Base-by-base conservation (phyloP, 2,797 vertebrate genomes). In the Propithecus perrieri region DNA sequence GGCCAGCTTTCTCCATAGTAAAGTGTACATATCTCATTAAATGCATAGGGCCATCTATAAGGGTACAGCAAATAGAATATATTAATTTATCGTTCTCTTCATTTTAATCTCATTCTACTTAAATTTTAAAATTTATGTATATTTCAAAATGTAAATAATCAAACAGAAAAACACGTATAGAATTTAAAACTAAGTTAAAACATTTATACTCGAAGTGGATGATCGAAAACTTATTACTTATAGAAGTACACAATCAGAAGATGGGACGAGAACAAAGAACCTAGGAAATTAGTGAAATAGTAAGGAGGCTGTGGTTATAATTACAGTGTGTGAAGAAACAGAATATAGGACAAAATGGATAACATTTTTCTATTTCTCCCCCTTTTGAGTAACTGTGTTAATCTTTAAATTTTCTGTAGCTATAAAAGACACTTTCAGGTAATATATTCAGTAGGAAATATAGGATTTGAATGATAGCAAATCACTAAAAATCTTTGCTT, bases 71-170 rank as follows among this genome's bases (percentile, higher is more conserved):
- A 65, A 63, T 75, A 41, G 26, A 75, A 69, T 67, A 48, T 50
- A 83, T 74, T 85, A 55, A 79, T 94, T 94, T 67, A 71, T 65
- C 22, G 53, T 96, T 95, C 28, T 63, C 63, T 81, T 81, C 74
- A 41, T n/a, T 81, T 83, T 57, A 80, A 75, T 20, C 53, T 41
- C 20, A 91, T 85, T 93, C 5, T 69, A 91, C 89, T 88, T 30
- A 95, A 75, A 74, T 59, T 95, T 87, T 20, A 57, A 1, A 38
- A 61, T 80, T 92, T 86, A 55, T 67, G 18, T 75, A 15, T 78
- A 78, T 87, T 94, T 90, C 69, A 20, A 97, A 72, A 61, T 46
- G 6, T 48, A 59, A 69, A 2, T 78, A 69, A 38, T 93, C 4
- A 76, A 93, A 72, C 17, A 43, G 11, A 72, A 71, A 50, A 65